Evolutionary conservation across 2,888 invertebrate species (phyloP), one percentile per base, ranked within the genome.

Genomic region (Harpalus rubripes): DNA sequence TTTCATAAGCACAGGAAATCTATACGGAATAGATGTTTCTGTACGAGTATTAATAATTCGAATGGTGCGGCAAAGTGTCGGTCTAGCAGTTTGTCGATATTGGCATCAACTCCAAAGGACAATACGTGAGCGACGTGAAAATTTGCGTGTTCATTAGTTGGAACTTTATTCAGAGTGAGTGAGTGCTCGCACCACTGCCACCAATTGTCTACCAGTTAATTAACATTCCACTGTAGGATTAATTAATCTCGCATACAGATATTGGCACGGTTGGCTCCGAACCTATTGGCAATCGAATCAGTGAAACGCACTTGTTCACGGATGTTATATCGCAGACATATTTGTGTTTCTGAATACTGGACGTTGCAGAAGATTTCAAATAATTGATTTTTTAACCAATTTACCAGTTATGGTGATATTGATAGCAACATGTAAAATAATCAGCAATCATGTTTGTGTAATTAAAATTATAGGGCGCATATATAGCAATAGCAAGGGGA

Each of bases 141-240:
- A 68, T 74, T 74, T 74, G 72, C 72, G 72, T 74, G 72, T 74
- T 74, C 72, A 74, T 74, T 74, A 74, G 72, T 74, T 15, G 18
- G 44, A 74, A 74, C 72, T 74, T 74, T 74, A 74, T 74, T 74
- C 72, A 74, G 44, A 68, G 32, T 68, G 68, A 68, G 68, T 39
- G 68, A 68, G 78, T 12, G 18, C 78, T 52, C 58, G 61, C 32
- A 8, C 22, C 61, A 61, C 44, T 81, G 61, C 65, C 26, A 81
- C 59, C 63, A 68, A 72, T 81, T 81, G 81, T 81, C 72, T 68
- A 15, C 52, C 68, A 58, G 81, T 81, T 81, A 81, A 81, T 81
- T 81, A 81, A 81, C 56, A 81, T 72, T 68, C 81, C 81, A 61
- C 56, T 72, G 68, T 56, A 81, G 72, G 26, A 81, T 81, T 81